Evolutionary conservation across 2,113 vertebrate genomes (phyloP).

Genomic region (Arvicanthis niloticus): DNA sequence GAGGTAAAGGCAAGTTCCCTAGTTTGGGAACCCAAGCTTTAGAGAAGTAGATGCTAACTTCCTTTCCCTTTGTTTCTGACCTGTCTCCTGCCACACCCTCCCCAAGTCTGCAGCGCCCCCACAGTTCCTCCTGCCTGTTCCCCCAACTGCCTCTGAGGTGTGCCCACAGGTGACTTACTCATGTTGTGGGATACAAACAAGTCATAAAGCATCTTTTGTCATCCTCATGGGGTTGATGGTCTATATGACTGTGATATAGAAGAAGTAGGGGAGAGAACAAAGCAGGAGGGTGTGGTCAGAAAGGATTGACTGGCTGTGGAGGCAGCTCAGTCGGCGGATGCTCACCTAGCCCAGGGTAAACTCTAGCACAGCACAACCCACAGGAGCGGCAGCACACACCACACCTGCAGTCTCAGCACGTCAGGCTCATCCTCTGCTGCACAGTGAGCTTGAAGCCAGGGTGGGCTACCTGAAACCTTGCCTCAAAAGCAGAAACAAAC

Average conservation of each 20-base stretch:
- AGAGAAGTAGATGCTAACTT: background rate
- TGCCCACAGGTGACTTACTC: background rate
- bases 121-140: background rate
- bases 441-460: background rate
- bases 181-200: background rate
- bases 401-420: background rate
- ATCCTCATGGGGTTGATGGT: background rate
- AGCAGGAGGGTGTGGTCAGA: background rate
- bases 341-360: background rate
- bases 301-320: background rate
- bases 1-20: conserved; percentile 86
- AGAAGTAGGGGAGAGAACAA: background rate
- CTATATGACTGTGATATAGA: background rate
- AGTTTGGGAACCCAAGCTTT: background rate
- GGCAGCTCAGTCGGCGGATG: too few relatives aligned
- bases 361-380: background rate
- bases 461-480: background rate
- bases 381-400: background rate
- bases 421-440: background rate
- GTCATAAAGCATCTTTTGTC: background rate
- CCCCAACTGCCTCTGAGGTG: background rate
- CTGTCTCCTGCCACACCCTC: background rate
- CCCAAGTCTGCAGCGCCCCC: background rate
- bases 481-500: background rate
- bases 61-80: background rate